These are phyloP conservation scores for Nemotelus pantherinus DNA, from an alignment of 2,888 invertebrate genomes.

Conservation along the genomic window DNA sequence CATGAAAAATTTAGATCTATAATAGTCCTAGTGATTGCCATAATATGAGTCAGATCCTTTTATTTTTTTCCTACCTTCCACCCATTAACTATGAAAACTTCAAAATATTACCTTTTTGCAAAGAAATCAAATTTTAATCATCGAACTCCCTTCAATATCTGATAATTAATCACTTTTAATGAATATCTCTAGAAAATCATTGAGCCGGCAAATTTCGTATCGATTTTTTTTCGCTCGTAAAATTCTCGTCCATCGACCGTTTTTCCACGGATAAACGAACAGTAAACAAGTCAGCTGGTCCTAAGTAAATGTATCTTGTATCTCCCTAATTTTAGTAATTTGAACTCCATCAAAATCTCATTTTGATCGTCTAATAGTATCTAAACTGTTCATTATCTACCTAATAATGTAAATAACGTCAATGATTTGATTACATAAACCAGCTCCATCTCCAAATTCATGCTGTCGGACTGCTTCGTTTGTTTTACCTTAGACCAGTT, in stretches of 20 bases:
- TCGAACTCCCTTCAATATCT: neutral
- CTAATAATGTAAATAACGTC: conserved; percentile 38
- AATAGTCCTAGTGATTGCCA: too few species aligned
- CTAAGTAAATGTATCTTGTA: conserved; percentile 12
- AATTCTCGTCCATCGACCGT: neutral
- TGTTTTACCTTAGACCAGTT: neutral
- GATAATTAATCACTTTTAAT: neutral
- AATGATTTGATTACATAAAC: conserved; percentile 41
- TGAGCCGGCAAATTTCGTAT: neutral
- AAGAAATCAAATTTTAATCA: too few species aligned
- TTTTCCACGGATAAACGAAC: neutral
- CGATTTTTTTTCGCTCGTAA: neutral
- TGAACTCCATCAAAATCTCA: neutral
- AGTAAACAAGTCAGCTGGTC: conserved; percentile 1
- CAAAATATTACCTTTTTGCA: too few species aligned
- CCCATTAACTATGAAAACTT: too few species aligned
- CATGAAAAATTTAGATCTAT: too few species aligned
- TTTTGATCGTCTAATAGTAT: neutral
- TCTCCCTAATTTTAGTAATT: neutral
- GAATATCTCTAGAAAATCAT: neutral
- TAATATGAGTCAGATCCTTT: too few species aligned
- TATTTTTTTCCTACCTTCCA: too few species aligned
- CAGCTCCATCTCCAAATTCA: conserved; percentile 1
- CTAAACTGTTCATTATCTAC: conserved; percentile 36
- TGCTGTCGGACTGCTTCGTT: neutral